Percentiles rank a stretch among this genome's conserved stretches.
Evolutionary conservation across 2,888 invertebrate species (phyloP).

Genomic region (Diabrotica balteata): DNA sequence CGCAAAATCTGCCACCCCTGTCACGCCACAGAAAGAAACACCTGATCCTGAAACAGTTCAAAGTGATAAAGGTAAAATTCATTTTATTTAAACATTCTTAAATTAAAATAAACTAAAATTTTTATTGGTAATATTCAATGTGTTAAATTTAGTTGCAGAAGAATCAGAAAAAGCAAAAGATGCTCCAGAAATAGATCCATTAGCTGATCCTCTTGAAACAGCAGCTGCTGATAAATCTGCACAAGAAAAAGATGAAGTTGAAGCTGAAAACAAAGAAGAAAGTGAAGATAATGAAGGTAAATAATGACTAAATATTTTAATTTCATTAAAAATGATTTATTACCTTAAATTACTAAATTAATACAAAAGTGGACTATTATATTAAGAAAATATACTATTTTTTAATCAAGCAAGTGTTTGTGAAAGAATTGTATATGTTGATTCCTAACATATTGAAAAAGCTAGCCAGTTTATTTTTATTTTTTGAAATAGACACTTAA

Average conservation of each 20-base stretch:
- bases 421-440: too few relatives aligned
- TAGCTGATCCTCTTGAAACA: slow-evolving; percentile 23
- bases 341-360: too few relatives aligned
- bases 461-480: too few relatives aligned
- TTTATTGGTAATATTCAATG: too few relatives aligned
- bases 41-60: slow-evolving; percentile 19
- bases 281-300: slow-evolving; percentile 13
- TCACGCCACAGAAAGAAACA: slow-evolving; percentile 20
- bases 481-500: too few relatives aligned
- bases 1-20: slow-evolving; percentile 49
- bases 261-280: slow-evolving; percentile 13
- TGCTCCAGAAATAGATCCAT: slow-evolving; percentile 21
- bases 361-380: too few relatives aligned
- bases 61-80: slow-evolving; percentile 7
- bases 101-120: too few relatives aligned
- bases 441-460: too few relatives aligned
- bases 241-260: slow-evolving; percentile 13
- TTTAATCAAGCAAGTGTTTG: too few relatives aligned
- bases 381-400: too few relatives aligned
- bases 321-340: too few relatives aligned
- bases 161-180: slow-evolving; percentile 16
- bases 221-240: slow-evolving; percentile 21
- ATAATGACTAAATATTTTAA: too few relatives aligned
- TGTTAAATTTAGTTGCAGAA: not conserved
- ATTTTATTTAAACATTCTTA: not conserved